Evolutionary conservation across 2,797 vertebrate genomes (phyloP).

Genomic region (Sciurus carolinensis): DNA sequence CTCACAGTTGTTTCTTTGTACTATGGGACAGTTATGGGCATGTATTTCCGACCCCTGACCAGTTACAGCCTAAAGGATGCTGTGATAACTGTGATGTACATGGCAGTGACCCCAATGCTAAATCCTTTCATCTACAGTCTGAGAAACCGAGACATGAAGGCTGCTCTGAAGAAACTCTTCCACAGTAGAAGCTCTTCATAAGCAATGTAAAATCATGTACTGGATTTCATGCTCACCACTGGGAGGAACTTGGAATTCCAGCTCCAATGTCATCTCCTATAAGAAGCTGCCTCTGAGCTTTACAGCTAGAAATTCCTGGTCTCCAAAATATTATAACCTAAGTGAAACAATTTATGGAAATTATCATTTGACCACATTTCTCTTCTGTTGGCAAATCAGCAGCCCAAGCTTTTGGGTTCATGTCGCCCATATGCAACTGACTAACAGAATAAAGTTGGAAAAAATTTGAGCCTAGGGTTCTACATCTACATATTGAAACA

Average conservation of each 20-base stretch:
- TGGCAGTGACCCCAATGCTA: slow-evolving; percentile 76
- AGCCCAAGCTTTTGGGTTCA: background rate
- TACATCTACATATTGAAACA: background rate
- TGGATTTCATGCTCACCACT: background rate
- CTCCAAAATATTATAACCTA: background rate
- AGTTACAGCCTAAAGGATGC: slow-evolving; percentile 75
- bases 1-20: slow-evolving; percentile 83
- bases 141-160: slow-evolving; percentile 81
- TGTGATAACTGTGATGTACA: slow-evolving; percentile 81
- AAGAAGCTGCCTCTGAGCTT: background rate
- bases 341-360: background rate
- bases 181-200: background rate
- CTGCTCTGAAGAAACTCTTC: slow-evolving; percentile 64
- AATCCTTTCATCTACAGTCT: slow-evolving; percentile 85
- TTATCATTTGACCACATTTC: background rate
- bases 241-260: background rate
- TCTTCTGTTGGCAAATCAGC: background rate
- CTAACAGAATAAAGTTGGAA: background rate
- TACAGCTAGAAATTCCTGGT: background rate
- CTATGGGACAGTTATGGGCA: slow-evolving; percentile 84
- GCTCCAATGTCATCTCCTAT: background rate
- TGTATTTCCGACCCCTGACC: slow-evolving; percentile 80
- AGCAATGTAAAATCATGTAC: background rate
- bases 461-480: background rate
- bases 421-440: background rate